Percentiles rank a stretch among this genome's conserved stretches.
phyloP scores from a whole-genome alignment of 2,797 vertebrate species.

The Pipistrellus pygmaeus region DNA sequence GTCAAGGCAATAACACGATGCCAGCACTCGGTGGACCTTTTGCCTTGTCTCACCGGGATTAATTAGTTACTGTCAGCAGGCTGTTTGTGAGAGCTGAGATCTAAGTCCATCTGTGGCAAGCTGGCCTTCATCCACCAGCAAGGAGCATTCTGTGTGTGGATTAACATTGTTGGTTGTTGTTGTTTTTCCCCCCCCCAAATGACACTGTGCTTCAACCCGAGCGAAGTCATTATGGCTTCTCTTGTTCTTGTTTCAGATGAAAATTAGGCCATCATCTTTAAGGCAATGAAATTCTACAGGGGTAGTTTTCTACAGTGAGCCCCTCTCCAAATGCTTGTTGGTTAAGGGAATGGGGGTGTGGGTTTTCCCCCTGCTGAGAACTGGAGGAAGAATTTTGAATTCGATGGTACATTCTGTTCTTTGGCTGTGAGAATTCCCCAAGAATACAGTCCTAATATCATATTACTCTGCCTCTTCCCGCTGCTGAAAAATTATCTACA shows the following conservation, averaged over 20 bases:
- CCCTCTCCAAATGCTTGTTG: background rate
- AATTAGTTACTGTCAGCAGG: slow-evolving; percentile 4
- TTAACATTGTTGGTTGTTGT: background rate
- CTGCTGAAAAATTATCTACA: background rate
- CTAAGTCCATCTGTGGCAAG: background rate
- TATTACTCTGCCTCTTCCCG: background rate
- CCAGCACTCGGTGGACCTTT: background rate
- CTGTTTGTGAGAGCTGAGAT: background rate
- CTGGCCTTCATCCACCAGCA: background rate
- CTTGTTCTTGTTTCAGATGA: background rate
- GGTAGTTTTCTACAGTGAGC: background rate
- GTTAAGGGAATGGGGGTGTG: background rate
- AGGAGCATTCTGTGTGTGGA: background rate
- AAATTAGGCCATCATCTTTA: background rate
- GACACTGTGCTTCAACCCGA: background rate
- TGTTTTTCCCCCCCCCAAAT: background rate
- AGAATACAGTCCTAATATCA: background rate
- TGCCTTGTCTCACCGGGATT: background rate
- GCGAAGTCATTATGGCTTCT: background rate
- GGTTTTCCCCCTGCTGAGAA: background rate
- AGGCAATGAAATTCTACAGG: background rate
- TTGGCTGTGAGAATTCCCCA: background rate
- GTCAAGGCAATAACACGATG: background rate
- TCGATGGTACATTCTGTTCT: background rate
- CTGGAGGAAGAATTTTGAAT: background rate